Evolutionary conservation across 2,113 vertebrate species (phyloP).

Genomic region (Platysternon megacephalum): DNA sequence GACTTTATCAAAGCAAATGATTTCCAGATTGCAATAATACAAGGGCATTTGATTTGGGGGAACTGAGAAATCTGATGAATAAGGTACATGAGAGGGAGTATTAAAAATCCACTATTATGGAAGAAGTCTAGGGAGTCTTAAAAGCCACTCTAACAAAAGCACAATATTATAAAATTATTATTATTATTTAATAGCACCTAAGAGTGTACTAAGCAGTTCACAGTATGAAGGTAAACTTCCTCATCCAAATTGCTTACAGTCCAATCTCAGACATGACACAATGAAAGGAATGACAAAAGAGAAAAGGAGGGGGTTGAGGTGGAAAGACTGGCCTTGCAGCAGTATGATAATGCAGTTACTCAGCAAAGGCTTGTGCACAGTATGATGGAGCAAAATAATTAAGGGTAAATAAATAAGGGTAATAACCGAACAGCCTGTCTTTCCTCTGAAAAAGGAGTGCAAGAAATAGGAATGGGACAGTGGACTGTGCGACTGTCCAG

Average conservation of each 20-base stretch:
- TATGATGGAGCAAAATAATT: background rate
- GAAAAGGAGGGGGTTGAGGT: background rate
- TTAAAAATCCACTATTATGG: background rate
- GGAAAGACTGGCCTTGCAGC: background rate
- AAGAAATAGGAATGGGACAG: constrained; percentile 26
- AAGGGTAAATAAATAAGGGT: background rate
- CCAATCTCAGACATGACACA: background rate
- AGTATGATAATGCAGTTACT: background rate
- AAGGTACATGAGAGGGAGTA: background rate
- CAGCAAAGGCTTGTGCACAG: background rate
- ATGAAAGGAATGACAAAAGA: constrained; percentile 23
- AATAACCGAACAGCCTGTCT: background rate
- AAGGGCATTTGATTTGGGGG: background rate
- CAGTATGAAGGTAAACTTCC: background rate
- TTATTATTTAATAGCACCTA: background rate
- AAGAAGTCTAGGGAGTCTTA: constrained; percentile 16
- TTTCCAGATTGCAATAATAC: background rate
- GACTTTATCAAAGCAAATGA: background rate
- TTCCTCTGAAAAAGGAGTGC: constrained; percentile 21
- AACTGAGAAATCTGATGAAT: background rate
- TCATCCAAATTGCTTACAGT: background rate
- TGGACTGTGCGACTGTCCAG: background rate
- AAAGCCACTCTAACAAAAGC: background rate
- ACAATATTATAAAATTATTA: constrained; percentile 11
- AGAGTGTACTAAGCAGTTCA: background rate